Evolutionary conservation across 2,797 vertebrate genomes (phyloP), one percentile per base, ranked within the genome.

Genomic region (Pteropus rufus): DNA sequence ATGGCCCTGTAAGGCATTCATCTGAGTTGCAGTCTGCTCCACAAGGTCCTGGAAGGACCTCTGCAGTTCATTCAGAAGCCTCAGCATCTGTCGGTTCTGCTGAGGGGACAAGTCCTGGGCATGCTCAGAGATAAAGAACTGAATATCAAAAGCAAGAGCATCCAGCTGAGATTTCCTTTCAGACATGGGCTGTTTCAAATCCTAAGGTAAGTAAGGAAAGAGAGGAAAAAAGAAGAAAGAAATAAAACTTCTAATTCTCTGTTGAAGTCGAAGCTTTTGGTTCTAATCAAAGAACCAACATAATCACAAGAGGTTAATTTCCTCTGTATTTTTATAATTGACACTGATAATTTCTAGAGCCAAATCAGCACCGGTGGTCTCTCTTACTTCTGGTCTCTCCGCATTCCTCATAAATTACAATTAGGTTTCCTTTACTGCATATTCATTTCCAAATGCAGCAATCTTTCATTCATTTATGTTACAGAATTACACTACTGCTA

Each of bases 71-170:
- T 99, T 99, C 29, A 99, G 99, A 97, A 99, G 98, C 94, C 98
- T 98, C 88, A 99, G 98, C 41, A 99, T 98, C 94, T 98, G 98
- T 93, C 99, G 98, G 98, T 99, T 99, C 98, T 99, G 99, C 97
- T 99, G 99, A 1, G 99, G 99, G 7, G 97, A 98, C 94, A 99
- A 95, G 95, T 99, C 99, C 98, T 99, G 99, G 0, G 99, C 99
- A 0, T 99, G 99, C 98, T 99, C 99, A 0, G 99, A 99, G 97
- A 99, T 99, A 93, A 99, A 99, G 89, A 99, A 93, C 98, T 99
- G 99, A 94, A 99, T 97, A 96, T 99, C 99, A 0, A 99, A 98
- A 67, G 98, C 99, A 1, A 99, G 97, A 34, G 86, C 31, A 5
- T 98, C 98, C 34, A 99, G 99, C 83, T 99, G 98, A 9, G 90